Evolutionary conservation across 2,113 vertebrate genomes (phyloP).

Genomic region (Pavo muticus): DNA sequence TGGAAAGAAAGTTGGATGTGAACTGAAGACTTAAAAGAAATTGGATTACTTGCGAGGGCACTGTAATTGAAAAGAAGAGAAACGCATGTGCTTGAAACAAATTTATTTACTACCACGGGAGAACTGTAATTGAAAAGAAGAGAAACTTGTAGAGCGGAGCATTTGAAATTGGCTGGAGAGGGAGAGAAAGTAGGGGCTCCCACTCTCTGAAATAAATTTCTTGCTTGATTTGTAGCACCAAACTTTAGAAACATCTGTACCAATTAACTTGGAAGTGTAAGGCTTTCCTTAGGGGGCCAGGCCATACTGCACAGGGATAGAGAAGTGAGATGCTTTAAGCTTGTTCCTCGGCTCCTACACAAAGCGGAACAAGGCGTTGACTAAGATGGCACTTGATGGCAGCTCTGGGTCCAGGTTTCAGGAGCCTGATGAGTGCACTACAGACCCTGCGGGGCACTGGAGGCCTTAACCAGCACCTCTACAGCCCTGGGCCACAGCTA

Average conservation of each 20-base stretch:
- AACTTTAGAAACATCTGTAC: constrained; percentile 42
- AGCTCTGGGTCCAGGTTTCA: background rate
- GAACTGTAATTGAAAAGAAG: constrained; percentile 61
- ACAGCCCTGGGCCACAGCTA: background rate
- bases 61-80: constrained; percentile 58
- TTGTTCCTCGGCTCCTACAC: background rate
- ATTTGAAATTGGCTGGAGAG: constrained; percentile 56
- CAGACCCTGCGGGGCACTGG: background rate
- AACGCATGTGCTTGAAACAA: constrained; percentile 36
- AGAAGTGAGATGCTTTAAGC: background rate
- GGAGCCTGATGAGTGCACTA: background rate
- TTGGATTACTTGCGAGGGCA: constrained; percentile 43
- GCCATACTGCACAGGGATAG: background rate
- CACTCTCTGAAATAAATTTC: constrained; percentile 36
- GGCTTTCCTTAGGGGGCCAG: background rate
- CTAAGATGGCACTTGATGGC: background rate
- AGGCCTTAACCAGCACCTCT: background rate
- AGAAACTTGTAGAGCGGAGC: constrained; percentile 50
- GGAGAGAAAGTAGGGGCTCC: background rate
- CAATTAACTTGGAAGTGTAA: constrained; percentile 37
- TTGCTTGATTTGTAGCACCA: constrained; percentile 30
- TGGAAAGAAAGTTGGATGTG: constrained; percentile 24
- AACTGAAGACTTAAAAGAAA: constrained; percentile 49
- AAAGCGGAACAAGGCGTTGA: background rate
- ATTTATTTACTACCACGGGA: constrained; percentile 65